Base-by-base conservation (phyloP, 2,888 invertebrate species). In the Hipparchia sbordonii region DNA sequence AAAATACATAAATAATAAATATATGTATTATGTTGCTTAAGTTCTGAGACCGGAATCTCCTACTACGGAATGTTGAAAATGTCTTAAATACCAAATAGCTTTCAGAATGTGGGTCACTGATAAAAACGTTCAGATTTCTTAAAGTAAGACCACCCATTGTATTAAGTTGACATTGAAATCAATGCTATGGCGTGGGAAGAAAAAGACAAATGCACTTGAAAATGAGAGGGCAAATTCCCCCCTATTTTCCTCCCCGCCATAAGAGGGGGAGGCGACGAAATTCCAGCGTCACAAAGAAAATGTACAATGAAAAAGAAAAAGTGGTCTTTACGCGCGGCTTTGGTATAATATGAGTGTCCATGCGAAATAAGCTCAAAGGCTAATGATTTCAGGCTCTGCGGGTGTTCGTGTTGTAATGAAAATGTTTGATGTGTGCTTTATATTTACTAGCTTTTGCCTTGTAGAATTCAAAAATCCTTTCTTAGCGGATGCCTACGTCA, bases 151-250 rank as follows among this genome's bases (percentile, higher is more conserved):
- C 63, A 23, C 33, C 45, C 56, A 62, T 72, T 72, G 62, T 71
- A 10, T 67, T n/a, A 65, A 48, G 13, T 61, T 67, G 70, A 74
- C 70, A 72, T 74, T 67, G 63, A 74, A 74, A 69, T 70, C 70
- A 67, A 74, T 68, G 62, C 67, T 9, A 61, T 13, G 23, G 61
- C 57, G 62, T 67, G 67, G 70, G 70, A 72, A 67, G 72, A 67
- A 59, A 52, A 63, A 67, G 65, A 67, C 70, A 74, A 67, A 61
- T 68, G 62, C 62, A 61, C 69, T 74, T 68, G 74, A 67, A 59
- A 74, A 67, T 67, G 66, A 70, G 57, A 56, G 67, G 52, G 67
- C 62, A 59, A 66, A 66, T 72, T 57, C 54, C 63, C 48, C 67
- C 70, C 23, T 57, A 23, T 60, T 71, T 45, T 45, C 23, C 46